Evolutionary conservation across 2,113 vertebrate species (phyloP), one percentile per base, ranked within the genome.

Genomic region (Macaca nemestrina): DNA sequence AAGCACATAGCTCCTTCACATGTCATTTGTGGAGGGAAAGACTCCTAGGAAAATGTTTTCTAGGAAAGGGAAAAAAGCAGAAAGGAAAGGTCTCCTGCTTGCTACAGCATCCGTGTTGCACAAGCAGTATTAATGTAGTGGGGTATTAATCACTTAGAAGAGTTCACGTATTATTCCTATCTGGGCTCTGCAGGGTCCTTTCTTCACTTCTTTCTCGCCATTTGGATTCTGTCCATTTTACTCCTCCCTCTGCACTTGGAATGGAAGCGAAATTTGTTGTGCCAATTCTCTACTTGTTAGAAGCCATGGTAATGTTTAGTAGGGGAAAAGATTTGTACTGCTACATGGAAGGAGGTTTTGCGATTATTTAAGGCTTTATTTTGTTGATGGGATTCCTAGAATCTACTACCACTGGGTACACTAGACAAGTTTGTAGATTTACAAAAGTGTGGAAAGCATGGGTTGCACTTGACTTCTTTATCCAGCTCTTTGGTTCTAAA

Each of bases 241-340:
- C 92, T 96, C 87, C 92, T 96, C 95, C 95, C 92, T 96, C 67
- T 25, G 88, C 48, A 20, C 80, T 95, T 94, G 93, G 92, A 97
- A 72, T 76, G 59, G 32, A 81, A 96, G 73, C 10, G 8, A 93
- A 84, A 91, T 82, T 83, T 43, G 81, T 73, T 35, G 93, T 82
- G 95, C 95, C 98, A 96, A 68, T 88, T 96, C 96, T 97, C 96
- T 94, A 73, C 96, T 95, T 92, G 80, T 85, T 96, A 92, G 94
- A 95, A 92, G 88, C 43, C 82, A 45, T 61, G 72, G 18, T 94
- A 64, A 45, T 78, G 81, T 88, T 82, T 72, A 80, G 72, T 81
- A 92, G 88, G 80, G 45, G 80, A 72, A 79, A 67, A 57, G 84
- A 85, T 97, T 97, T 88, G 73, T 88, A 20, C 20, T 57, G 35